Evolutionary conservation across 35 echinoderm and acorn worm genomes (phyloP).

Genomic region (Ptychodera flava): DNA sequence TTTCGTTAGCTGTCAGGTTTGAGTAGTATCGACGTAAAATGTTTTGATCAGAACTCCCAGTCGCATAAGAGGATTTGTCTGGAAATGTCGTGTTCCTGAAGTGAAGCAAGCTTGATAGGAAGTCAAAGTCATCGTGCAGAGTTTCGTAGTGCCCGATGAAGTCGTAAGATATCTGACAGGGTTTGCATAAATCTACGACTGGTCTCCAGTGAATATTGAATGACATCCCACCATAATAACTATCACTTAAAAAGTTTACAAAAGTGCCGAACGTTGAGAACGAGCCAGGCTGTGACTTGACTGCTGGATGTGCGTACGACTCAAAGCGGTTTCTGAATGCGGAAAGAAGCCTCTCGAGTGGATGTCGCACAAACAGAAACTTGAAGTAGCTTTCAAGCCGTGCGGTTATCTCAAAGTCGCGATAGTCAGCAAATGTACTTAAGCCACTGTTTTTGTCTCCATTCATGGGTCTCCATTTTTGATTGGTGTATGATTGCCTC

Average conservation of each 20-base stretch:
- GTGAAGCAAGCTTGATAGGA: neutral
- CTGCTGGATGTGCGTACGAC: neutral
- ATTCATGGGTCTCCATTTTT: neutral
- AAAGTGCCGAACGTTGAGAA: neutral
- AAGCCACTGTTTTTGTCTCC: neutral
- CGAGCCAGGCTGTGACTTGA: neutral
- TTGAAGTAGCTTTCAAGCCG: neutral
- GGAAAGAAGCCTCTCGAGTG: neutral
- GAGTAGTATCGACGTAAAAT: neutral
- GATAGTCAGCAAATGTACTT: neutral
- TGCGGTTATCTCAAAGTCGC: neutral
- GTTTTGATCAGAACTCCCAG: neutral
- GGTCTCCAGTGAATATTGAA: neutral
- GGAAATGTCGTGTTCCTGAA: neutral
- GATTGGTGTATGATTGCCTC: neutral
- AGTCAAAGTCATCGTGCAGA: neutral
- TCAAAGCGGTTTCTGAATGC: neutral
- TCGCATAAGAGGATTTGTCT: neutral
- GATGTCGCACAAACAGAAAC: neutral
- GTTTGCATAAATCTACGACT: neutral
- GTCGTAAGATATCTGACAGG: neutral
- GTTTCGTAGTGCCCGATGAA: neutral
- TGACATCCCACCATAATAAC: neutral
- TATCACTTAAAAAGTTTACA: neutral
- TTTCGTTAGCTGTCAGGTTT: neutral